phyloP scores from a whole-genome alignment of 2,888 invertebrate genomes.

The Cephalotes varians region DNA sequence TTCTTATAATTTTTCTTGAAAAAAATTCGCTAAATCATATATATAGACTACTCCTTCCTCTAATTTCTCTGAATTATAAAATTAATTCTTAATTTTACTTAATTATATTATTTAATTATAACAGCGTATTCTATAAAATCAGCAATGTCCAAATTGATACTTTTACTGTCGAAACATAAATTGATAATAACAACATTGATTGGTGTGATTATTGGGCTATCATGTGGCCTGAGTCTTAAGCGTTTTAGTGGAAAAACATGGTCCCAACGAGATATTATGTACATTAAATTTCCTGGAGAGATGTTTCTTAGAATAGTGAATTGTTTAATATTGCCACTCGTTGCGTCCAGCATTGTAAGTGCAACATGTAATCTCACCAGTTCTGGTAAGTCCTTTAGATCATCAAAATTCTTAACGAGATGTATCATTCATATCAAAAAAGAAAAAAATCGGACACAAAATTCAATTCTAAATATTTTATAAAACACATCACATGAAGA shows the following conservation, averaged over 20 bases:
- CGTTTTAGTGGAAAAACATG: constrained; percentile 86
- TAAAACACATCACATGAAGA: neutral
- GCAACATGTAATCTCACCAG: constrained; percentile 81
- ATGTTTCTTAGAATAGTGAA: constrained; percentile 97
- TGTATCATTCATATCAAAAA: neutral
- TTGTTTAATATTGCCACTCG: constrained; percentile 96
- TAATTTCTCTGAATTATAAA: neutral
- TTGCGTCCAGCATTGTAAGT: constrained; percentile 96
- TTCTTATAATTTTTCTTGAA: neutral
- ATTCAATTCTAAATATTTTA: neutral
- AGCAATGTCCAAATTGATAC: constrained; percentile 45
- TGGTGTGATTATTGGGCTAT: constrained; percentile 76
- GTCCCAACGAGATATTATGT: constrained; percentile 94
- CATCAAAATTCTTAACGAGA: neutral
- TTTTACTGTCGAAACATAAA: constrained; percentile 63
- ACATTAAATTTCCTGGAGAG: constrained; percentile 97
- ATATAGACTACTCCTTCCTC: neutral
- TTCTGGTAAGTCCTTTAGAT: constrained; percentile 75
- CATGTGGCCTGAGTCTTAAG: constrained; percentile 77
- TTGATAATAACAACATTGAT: constrained; percentile 73
- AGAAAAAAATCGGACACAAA: neutral
- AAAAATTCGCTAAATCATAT: neutral
- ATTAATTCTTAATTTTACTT: constrained; percentile 24
- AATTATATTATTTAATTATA: neutral
- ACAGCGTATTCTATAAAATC: constrained; percentile 37